Base-by-base conservation (phyloP, 2,888 invertebrate species). In the Entomobrya multifasciata region DNA sequence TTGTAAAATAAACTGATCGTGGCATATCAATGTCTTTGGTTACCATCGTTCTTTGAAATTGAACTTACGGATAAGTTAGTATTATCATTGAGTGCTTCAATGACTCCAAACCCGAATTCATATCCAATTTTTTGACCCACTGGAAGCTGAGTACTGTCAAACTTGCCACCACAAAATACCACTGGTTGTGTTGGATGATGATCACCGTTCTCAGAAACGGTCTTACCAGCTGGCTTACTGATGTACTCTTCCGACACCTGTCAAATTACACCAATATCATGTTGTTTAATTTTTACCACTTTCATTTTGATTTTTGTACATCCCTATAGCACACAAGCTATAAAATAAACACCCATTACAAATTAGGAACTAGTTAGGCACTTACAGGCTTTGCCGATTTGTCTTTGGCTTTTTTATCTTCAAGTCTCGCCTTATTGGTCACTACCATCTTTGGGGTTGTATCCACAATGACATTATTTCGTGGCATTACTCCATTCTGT, bases 111-210 rank as follows among this genome's bases (percentile, higher is more conserved):
- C 8, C 87, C 89, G 74, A 90, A 88, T 30, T 88, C 90, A 76
- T 89, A 89, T 15, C 87, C 89, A 67, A 89, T 70, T 41, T 76
- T 77, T 13, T 83, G 79, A 0, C 82, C 83, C 1, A 74, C 79
- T 8, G 88, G 83, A 3, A 88, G 25, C n/a, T 85, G 76, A 11
- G 89, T 80, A 30, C 74, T 83, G 36, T 90, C 86, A 80, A 90
- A 90, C 44, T 90, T 88, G 52, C 88, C 89, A 57, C 90, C 90
- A 55, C 89, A 90, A 60, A 90, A 90, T 0, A 90, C 86, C 2
- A 90, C 90, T 15, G 90, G 85, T 44, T 89, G 88, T 15, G 77
- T 67, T n/a, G 67, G 41, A 41, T 52, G 20, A 10, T 62, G 3
- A 15, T 80, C 65, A 0, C 80, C 86, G 22, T 83, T 80, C 44